These are phyloP conservation scores for Temnothorax ravouxi DNA, from an alignment of 2,888 invertebrate genomes.

Conservation along the genomic window DNA sequence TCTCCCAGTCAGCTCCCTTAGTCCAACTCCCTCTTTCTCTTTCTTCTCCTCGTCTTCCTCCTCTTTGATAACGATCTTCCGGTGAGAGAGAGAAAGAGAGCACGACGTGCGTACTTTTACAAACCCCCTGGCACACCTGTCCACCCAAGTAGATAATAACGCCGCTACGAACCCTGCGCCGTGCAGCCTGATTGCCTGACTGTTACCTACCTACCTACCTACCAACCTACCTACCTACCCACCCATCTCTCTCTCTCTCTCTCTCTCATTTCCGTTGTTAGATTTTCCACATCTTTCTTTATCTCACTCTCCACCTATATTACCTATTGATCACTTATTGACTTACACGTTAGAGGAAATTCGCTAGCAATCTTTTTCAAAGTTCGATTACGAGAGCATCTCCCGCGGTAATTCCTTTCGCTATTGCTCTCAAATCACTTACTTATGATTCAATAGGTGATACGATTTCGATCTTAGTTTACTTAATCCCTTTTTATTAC, in stretches of 20 bases:
- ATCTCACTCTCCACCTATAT: slow-evolving; percentile 6
- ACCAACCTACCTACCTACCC: slow-evolving; percentile 53
- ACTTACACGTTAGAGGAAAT: background rate
- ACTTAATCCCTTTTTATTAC: slow-evolving; percentile 19
- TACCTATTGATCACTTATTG: background rate
- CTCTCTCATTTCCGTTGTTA: slow-evolving; percentile 18
- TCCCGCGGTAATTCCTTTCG: background rate
- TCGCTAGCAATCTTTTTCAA: background rate
- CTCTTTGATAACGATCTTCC: slow-evolving; percentile 82
- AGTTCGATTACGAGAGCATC: background rate
- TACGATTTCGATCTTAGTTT: slow-evolving; percentile 35
- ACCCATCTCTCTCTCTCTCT: background rate
- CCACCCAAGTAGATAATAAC: slow-evolving; percentile 84
- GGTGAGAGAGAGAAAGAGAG: slow-evolving; percentile 66
- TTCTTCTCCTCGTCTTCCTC: slow-evolving; percentile 40
- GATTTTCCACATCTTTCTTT: background rate
- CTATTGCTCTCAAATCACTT: slow-evolving; percentile 9
- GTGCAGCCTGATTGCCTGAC: slow-evolving; percentile 80
- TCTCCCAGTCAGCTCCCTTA: slow-evolving; percentile 22
- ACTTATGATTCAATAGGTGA: slow-evolving; percentile 27
- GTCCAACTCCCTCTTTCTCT: background rate
- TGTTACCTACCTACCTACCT: slow-evolving; percentile 76
- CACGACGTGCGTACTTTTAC: slow-evolving; percentile 74
- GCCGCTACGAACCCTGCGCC: slow-evolving; percentile 78
- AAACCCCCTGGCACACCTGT: slow-evolving; percentile 82